Evolutionary conservation across 1,140 invertebrate genomes (phyloP), one percentile per base, ranked within the genome.

Genomic region (Trichonephila inaurata): DNA sequence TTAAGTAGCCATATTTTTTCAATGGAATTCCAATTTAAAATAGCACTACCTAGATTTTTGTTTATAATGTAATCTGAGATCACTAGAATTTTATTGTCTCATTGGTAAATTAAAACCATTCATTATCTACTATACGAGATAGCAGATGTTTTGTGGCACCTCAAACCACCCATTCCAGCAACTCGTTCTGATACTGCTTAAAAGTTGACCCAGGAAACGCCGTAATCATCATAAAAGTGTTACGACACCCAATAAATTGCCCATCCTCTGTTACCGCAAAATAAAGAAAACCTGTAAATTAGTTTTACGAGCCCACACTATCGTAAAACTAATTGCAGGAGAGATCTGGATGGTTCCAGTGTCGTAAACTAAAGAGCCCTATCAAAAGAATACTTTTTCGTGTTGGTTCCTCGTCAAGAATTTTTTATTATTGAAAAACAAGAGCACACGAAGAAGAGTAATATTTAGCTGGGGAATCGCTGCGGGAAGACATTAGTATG

Each of bases 321-420:
- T 87, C 91, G 83, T 92, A 92, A 92, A 92, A 92, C 83, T 92
- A 92, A 92, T 92, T 92, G 82, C 81, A 16, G 18, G 0, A 62
- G 8, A 58, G 61, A 58, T 61, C 33, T 21, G 33, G 61, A 19
- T 85, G 21, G 28, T n/a, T 69, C 21, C 16, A 58, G 19, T 64
- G 33, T 33, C 91, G 91, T 92, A 92, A 92, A 92, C 77, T 92
- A 92, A 44, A 66, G 28, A 28, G 44, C n/a, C 3, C 83, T 85
- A 85, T 85, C 83, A 61, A 61, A 77, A 40, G 28, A 33, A 77
- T 77, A 40, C 72, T 33, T 40, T 28, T 28, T 77, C 16, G 16
- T 18, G 14, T 28, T 18, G 28, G 24, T 18, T 77, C 69, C 16
- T 2, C 69, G 24, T 77, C 24, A 14, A 40, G 72, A 33, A 16